Conservation (phyloP, 1,140 invertebrate species). For the Neodiprion pinetum region DNA sequence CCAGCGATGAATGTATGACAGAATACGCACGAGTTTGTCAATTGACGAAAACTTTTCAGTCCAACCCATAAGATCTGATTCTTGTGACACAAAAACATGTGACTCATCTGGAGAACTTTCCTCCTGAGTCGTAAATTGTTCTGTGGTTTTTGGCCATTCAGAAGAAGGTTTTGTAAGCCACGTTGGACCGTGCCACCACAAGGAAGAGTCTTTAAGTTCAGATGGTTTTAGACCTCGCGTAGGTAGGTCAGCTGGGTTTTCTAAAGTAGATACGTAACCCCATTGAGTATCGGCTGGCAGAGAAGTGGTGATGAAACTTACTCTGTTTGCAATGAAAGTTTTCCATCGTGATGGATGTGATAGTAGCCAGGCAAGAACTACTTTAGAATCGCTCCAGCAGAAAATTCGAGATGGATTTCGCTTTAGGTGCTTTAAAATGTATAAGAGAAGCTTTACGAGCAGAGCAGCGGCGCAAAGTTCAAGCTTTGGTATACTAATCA, state of each 20-base stretch:
- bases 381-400: conserved; percentile 27
- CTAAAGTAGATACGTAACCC: conserved; percentile 25
- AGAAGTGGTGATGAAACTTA: conserved; percentile 19
- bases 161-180: conserved; percentile 9
- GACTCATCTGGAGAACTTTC: not conserved
- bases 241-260: conserved; percentile 31
- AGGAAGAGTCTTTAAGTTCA: not conserved
- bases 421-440: conserved; percentile 4
- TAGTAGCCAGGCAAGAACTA: conserved; percentile 30
- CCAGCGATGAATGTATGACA: not conserved
- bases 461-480: conserved; percentile 30
- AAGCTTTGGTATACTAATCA: conserved; percentile 31
- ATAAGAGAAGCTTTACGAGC: conserved; percentile 15
- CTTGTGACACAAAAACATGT: not conserved
- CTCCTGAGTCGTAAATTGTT: not conserved
- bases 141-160: conserved; percentile 7
- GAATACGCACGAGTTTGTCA: not conserved
- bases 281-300: conserved; percentile 10
- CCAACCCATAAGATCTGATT: not conserved
- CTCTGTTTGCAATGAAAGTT: conserved; percentile 31
- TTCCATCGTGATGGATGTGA: conserved; percentile 27
- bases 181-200: conserved; percentile 16
- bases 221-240: conserved; percentile 20
- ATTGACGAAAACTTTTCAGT: not conserved
- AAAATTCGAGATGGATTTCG: not conserved